Evolutionary conservation across 1,140 invertebrate species (phyloP), one percentile per base, ranked within the genome.

Genomic region (Drosophila nigromelanica): DNA sequence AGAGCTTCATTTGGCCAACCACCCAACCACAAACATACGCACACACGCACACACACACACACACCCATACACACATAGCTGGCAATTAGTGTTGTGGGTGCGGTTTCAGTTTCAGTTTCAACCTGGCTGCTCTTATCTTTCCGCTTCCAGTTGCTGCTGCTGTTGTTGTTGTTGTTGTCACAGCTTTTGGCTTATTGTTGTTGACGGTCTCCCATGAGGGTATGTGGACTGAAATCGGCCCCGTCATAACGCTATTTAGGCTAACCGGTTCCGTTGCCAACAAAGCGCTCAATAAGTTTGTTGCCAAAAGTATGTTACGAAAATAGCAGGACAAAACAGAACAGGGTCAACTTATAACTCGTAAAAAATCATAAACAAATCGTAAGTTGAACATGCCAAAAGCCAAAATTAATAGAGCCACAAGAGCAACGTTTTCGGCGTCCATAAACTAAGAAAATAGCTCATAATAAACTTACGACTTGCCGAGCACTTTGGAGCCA

Each of bases 61-160:
- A 72, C 18, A 24, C 66, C 14, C 61, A 61, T 30, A 43, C 30
- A 52, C 43, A 52, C 47, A 80, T 60, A 80, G 73, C 56, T 67
- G 80, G 85, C 81, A 85, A 85, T 85, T 86, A 85, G 80, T 81
- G 76, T 82, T 82, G 79, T 75, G 64, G 71, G 71, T 71, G 80
- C 70, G 76, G 76, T 83, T 78, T 70, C 56, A 70, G 63, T 71
- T 68, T 67, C 50, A 61, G 42, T 45, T 55, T 62, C 70, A 43
- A 12, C 51, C 33, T 45, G 27, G 21, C 30, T 69, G 71, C 51
- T 73, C 45, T 77, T 74, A 78, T 80, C 78, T 86, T 77, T 81
- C 78, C 78, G 51, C 14, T 43, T 27, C 24, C 27, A 37, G 14
- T 27, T 62, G 56, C 56, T 62, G 52, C 40, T 47, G 61, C 54